Conservation (phyloP, 2,113 vertebrate genomes). For the Neomonachus schauinslandi region DNA sequence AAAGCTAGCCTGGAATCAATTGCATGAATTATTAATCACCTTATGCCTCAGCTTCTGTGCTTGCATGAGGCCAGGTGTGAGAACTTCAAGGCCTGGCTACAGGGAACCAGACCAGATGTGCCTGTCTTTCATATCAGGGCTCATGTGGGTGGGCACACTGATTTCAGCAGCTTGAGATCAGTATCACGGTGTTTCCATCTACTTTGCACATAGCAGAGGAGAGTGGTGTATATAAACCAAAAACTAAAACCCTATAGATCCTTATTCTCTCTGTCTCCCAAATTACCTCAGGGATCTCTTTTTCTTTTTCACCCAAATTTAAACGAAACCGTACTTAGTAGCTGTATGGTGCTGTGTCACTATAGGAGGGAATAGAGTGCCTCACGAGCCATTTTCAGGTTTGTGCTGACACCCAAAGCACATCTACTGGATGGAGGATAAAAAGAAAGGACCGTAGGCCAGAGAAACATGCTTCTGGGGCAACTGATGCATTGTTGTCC, state of each 20-base stretch:
- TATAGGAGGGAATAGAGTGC: background rate
- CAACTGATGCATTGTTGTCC: too few relatives aligned
- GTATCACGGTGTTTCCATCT: background rate
- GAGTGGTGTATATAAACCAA: background rate
- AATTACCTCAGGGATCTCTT: background rate
- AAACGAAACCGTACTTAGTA: background rate
- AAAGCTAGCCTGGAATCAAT: background rate
- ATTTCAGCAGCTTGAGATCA: background rate
- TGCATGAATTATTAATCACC: background rate
- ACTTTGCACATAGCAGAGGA: background rate
- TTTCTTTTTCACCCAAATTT: background rate
- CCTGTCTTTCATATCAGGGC: background rate
- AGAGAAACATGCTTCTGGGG: background rate
- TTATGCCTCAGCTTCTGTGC: background rate
- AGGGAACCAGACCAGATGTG: background rate
- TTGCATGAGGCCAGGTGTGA: background rate
- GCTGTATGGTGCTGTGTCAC: background rate
- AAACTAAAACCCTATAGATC: background rate
- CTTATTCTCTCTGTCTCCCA: background rate
- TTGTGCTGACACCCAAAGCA: background rate
- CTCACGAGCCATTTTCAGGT: background rate
- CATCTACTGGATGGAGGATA: background rate
- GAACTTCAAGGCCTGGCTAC: background rate
- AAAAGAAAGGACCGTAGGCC: background rate
- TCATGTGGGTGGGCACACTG: constrained; percentile 23